These are phyloP conservation scores for Rhinogobius similis DNA, from an alignment of 2,113 vertebrate genomes.

Conservation along the genomic window DNA sequence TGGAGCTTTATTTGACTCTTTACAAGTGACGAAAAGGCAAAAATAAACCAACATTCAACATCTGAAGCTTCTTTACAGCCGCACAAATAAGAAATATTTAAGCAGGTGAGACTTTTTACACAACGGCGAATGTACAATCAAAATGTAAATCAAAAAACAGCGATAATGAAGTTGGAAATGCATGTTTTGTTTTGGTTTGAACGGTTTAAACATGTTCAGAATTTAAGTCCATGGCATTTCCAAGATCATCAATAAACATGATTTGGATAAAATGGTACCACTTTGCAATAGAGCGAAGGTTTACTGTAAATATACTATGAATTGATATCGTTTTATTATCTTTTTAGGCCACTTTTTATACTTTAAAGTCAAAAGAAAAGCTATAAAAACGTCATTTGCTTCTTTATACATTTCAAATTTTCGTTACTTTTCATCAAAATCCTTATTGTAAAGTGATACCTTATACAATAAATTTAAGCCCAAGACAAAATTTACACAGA, in stretches of 20 bases:
- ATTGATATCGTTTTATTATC: too few relatives aligned
- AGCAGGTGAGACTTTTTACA: slow-evolving; percentile 28
- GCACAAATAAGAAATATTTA: neutral
- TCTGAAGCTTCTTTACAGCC: slow-evolving; percentile 12
- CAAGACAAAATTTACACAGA: slow-evolving; percentile 36
- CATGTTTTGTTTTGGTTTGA: neutral
- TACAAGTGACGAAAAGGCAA: slow-evolving; percentile 44
- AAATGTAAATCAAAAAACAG: slow-evolving; percentile 26
- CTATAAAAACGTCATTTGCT: too few relatives aligned
- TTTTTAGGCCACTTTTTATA: neutral
- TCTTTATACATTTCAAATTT: too few relatives aligned
- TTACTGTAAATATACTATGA: neutral
- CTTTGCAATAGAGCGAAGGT: neutral
- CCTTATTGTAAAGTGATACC: neutral
- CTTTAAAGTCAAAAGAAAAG: too few relatives aligned
- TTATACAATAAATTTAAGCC: slow-evolving; percentile 7
- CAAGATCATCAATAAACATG: slow-evolving; percentile 35
- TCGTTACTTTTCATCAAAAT: too few relatives aligned
- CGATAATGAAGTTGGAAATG: slow-evolving; percentile 44
- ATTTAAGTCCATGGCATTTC: slow-evolving; percentile 42
- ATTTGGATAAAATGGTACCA: neutral
- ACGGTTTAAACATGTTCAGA: neutral
- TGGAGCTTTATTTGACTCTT: slow-evolving; percentile 60
- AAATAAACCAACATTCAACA: slow-evolving; percentile 15
- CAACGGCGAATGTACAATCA: slow-evolving; percentile 28